A percentile compares a stretch with the other conserved stretches of the same genome.
Conservation (phyloP, 2,113 vertebrate species). For the Hypocryptadius cinnamomeus region DNA sequence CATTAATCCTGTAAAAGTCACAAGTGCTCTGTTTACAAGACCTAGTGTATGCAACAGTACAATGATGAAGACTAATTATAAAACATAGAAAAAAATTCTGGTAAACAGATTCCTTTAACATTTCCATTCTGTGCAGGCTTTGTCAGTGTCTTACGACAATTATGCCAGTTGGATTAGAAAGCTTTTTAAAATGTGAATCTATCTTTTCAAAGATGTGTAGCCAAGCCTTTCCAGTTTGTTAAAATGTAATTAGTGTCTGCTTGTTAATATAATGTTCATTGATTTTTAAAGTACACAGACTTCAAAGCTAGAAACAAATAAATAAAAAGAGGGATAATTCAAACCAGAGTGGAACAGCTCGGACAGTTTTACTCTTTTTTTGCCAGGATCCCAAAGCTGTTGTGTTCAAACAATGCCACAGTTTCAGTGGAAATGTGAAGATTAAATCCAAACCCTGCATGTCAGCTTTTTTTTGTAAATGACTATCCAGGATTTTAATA, state of each 20-base stretch:
- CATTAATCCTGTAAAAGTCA: conserved; percentile 15
- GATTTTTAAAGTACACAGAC: conserved; percentile 60
- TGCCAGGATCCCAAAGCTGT: conserved; percentile 49
- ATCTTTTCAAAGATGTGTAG: conserved; percentile 20
- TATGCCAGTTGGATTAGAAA: conserved; percentile 24
- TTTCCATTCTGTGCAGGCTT: conserved; percentile 27
- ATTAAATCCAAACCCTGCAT: conserved; percentile 51
- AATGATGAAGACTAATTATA: conserved; percentile 26
- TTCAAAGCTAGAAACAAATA: conserved; percentile 63
- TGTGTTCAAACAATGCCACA: conserved; percentile 56
- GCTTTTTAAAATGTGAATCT: conserved; percentile 12
- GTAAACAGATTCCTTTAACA: conserved; percentile 2
- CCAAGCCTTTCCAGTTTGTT: conserved; percentile 27
- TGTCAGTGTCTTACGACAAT: not conserved
- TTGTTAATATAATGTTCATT: conserved; percentile 56
- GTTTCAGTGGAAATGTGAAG: conserved; percentile 53
- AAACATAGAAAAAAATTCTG: conserved; percentile 7
- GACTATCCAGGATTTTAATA: conserved; percentile 57
- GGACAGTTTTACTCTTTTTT: conserved; percentile 54
- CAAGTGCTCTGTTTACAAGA: conserved; percentile 15
- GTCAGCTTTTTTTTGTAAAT: conserved; percentile 49
- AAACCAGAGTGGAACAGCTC: conserved; percentile 54
- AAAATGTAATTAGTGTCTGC: conserved; percentile 37
- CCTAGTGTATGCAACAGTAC: not conserved
- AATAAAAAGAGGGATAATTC: conserved; percentile 52